Conservation (phyloP, 2,113 vertebrate species). For the Poecile atricapillus region DNA sequence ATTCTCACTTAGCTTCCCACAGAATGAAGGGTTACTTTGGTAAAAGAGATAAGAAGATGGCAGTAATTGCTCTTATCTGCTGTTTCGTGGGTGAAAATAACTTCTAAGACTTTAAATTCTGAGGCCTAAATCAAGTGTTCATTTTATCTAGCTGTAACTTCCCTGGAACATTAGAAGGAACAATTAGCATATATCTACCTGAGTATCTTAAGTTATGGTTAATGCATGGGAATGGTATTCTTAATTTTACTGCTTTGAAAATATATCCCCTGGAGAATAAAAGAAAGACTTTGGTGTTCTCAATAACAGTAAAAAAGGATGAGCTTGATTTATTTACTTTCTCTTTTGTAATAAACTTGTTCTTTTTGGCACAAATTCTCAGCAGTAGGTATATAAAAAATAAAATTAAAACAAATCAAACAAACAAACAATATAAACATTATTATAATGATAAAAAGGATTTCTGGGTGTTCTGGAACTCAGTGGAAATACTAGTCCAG, state of each 20-base stretch:
- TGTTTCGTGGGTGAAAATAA: slow-evolving; percentile 59
- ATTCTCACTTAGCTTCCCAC: slow-evolving; percentile 66
- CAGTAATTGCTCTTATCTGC: slow-evolving; percentile 66
- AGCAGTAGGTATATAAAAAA: neutral
- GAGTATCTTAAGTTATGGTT: slow-evolving; percentile 37
- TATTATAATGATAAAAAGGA: neutral
- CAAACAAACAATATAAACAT: neutral
- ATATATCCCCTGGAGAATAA: slow-evolving; percentile 38
- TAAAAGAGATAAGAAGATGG: slow-evolving; percentile 56
- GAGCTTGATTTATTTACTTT: neutral
- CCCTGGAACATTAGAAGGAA: slow-evolving; percentile 49
- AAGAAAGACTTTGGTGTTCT: slow-evolving; percentile 25
- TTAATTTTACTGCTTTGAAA: slow-evolving; percentile 58
- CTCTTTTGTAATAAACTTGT: neutral
- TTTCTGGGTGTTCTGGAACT: neutral
- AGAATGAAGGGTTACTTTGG: slow-evolving; percentile 75
- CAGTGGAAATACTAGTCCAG: neutral
- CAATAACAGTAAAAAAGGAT: slow-evolving; percentile 9
- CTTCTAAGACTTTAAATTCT: slow-evolving; percentile 60
- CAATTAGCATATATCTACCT: slow-evolving; percentile 49
- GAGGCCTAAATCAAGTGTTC: slow-evolving; percentile 52
- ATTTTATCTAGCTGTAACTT: slow-evolving; percentile 47
- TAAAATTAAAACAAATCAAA: neutral
- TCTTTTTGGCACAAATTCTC: neutral
- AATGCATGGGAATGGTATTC: slow-evolving; percentile 45